Evolutionary conservation across 2,113 vertebrate genomes (phyloP).

Genomic region (Haliaeetus leucogaster): DNA sequence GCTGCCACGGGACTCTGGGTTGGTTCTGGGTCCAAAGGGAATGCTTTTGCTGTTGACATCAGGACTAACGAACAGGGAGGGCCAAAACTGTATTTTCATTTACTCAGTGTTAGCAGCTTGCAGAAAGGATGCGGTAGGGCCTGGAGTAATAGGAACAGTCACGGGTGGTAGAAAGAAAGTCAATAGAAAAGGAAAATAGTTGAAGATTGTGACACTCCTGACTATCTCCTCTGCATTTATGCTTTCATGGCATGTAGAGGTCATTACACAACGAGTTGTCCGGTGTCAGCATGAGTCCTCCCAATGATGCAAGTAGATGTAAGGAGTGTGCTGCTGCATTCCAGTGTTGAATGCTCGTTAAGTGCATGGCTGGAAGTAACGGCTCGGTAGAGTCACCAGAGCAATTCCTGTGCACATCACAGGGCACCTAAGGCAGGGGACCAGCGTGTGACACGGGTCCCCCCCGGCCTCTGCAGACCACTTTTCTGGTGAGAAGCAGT

Average conservation of each 20-base stretch:
- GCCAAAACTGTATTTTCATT: background rate
- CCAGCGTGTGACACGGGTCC: rapidly evolving
- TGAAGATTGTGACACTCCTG: background rate
- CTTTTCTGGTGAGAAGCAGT: background rate
- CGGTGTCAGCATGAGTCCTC: too few relatives aligned
- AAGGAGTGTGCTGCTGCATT: background rate
- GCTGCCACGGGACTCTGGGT: rapidly evolving
- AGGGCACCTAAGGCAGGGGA: too few relatives aligned
- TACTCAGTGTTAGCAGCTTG: background rate
- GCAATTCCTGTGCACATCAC: rapidly evolving
- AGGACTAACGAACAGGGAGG: background rate
- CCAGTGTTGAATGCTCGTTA: too few relatives aligned
- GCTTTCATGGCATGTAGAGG: background rate
- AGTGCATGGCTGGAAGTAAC: background rate
- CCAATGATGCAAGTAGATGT: rapidly evolving
- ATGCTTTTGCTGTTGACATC: rapidly evolving
- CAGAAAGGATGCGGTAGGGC: background rate
- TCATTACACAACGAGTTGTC: rapidly evolving
- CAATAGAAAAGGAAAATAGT: background rate
- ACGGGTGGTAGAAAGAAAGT: background rate
- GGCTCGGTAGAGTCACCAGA: rapidly evolving
- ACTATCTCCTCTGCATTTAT: background rate
- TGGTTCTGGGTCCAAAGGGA: background rate
- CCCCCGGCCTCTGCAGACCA: background rate
- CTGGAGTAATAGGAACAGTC: background rate